Percentiles rank a stretch among this genome's conserved stretches.
These are phyloP conservation scores for Theretra japonica DNA, from an alignment of 2,888 invertebrate genomes.

Conservation along the genomic window DNA sequence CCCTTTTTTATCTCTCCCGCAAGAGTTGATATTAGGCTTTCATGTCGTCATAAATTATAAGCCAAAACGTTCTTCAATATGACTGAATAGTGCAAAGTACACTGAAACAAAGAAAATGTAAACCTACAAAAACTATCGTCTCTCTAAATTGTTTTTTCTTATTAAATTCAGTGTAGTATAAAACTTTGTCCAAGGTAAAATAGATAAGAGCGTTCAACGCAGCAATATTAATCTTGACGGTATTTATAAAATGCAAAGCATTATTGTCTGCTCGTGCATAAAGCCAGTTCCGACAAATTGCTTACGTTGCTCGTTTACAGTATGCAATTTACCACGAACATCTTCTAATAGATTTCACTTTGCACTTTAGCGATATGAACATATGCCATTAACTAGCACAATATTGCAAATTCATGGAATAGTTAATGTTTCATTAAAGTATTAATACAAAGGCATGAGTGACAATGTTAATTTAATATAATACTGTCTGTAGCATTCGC, in stretches of 20 bases:
- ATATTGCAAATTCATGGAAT: not conserved
- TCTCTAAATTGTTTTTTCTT: not conserved
- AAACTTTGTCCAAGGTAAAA: not conserved
- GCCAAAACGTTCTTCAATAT: too few species aligned
- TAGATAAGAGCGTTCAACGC: not conserved
- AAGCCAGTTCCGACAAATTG: not conserved
- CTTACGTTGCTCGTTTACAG: conserved; percentile 18
- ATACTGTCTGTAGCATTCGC: not conserved
- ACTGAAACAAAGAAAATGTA: too few species aligned
- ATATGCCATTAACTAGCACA: not conserved
- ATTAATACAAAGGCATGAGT: not conserved
- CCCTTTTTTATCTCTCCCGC: too few species aligned
- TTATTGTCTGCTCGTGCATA: not conserved
- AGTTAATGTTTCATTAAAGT: not conserved
- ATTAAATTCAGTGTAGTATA: not conserved
- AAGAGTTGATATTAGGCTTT: too few species aligned
- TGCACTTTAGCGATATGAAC: not conserved
- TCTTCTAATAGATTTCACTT: not conserved
- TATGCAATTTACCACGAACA: not conserved
- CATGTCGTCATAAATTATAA: too few species aligned
- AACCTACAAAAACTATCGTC: not conserved
- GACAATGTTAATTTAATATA: not conserved
- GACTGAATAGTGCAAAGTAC: too few species aligned
- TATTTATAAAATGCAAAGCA: not conserved
- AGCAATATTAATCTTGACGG: conserved; percentile 14